phyloP scores from a whole-genome alignment of 1,140 invertebrate species.

The Asbolus verrucosus region DNA sequence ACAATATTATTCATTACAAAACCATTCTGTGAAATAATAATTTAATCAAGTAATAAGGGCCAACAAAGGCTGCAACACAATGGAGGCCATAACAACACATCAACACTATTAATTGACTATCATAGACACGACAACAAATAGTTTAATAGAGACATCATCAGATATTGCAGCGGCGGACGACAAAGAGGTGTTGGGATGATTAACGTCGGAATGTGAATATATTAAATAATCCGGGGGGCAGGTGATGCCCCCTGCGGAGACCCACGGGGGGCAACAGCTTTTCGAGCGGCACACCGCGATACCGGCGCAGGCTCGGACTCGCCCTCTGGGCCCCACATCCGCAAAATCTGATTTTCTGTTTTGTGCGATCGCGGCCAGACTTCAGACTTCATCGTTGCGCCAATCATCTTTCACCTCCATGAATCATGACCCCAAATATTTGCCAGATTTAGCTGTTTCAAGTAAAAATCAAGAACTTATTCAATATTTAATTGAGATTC shows the following conservation, averaged over 20 bases:
- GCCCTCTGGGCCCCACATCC: neutral
- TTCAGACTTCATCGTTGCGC: too few relatives aligned
- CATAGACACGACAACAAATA: conserved; percentile 42
- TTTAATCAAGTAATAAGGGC: conserved; percentile 42
- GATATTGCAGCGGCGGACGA: conserved; percentile 49
- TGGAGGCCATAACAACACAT: conserved; percentile 42
- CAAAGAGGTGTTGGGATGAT: conserved; percentile 62
- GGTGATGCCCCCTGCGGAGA: conserved; percentile 58
- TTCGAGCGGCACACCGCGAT: conserved; percentile 15
- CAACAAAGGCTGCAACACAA: conserved; percentile 32
- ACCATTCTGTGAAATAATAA: conserved; percentile 42
- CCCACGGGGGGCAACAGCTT: conserved; percentile 51
- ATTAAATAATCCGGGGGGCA: conserved; percentile 63
- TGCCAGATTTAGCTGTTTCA: too few relatives aligned
- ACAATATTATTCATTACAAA: conserved; percentile 32
- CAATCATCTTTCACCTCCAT: too few relatives aligned
- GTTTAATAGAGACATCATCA: conserved; percentile 43
- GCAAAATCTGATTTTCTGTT: too few relatives aligned
- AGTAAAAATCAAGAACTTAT: too few relatives aligned
- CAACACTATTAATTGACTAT: conserved; percentile 30
- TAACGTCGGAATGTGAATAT: conserved; percentile 63
- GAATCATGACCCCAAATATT: too few relatives aligned
- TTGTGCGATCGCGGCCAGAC: too few relatives aligned
- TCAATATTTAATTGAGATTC: too few relatives aligned
- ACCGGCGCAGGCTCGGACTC: conserved; percentile 1